Percentiles rank a stretch among this genome's conserved stretches.
Evolutionary conservation across 2,888 invertebrate genomes (phyloP).

Genomic region (Elmis aenea): DNA sequence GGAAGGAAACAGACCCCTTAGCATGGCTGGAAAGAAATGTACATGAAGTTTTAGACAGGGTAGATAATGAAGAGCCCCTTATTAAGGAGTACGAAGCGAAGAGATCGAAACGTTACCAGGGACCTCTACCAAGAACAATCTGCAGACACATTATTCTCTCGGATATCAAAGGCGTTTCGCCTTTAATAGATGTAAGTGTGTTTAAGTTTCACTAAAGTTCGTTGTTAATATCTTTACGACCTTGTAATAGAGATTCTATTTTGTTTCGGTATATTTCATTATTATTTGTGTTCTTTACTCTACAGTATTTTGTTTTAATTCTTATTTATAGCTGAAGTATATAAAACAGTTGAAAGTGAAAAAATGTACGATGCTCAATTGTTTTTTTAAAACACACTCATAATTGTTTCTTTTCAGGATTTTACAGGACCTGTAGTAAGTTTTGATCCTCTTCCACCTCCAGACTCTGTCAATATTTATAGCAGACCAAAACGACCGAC

Average conservation of each 20-base stretch:
- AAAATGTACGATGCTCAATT: no score
- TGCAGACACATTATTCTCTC: constrained; percentile 66
- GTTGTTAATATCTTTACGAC: background rate
- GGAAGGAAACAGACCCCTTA: constrained; percentile 71
- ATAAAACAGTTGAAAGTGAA: no score
- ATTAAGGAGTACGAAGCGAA: constrained; percentile 59
- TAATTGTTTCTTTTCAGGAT: constrained; percentile 37
- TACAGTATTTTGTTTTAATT: constrained; percentile 1
- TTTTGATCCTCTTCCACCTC: constrained; percentile 75
- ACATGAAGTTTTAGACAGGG: constrained; percentile 56
- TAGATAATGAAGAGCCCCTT: constrained; percentile 57
- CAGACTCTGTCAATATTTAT: constrained; percentile 69
- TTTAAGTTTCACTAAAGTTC: background rate
- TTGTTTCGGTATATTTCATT: no score
- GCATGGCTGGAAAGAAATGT: constrained; percentile 75
- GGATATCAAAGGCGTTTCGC: constrained; percentile 62
- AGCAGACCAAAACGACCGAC: constrained; percentile 48
- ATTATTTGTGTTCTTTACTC: no score
- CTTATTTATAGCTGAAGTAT: no score
- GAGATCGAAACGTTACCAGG: constrained; percentile 57
- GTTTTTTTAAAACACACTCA: no score
- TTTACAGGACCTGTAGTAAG: constrained; percentile 58
- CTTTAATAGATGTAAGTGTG: constrained; percentile 52
- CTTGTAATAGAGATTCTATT: constrained; percentile 3
- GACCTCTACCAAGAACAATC: constrained; percentile 58